Conservation (phyloP, 1,140 invertebrate species). For the Drosophila prosaltans region DNA sequence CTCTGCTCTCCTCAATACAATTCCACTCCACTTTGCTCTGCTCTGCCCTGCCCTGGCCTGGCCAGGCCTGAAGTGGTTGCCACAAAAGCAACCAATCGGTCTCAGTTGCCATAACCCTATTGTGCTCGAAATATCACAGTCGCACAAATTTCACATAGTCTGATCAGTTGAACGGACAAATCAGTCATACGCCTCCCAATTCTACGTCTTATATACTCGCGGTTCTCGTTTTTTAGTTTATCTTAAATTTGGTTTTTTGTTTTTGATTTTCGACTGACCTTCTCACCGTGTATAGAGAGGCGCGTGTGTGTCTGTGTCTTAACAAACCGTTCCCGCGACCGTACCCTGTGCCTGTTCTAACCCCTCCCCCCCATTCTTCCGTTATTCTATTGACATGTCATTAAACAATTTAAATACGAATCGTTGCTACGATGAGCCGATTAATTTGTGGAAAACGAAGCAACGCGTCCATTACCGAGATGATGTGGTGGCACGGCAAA, state of each 20-base stretch:
- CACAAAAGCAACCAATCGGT: background rate
- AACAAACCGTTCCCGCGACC: background rate
- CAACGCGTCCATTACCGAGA: constrained; percentile 75
- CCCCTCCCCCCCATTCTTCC: too few species aligned
- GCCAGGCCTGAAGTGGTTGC: background rate
- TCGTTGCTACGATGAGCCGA: constrained; percentile 57
- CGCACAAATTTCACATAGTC: constrained; percentile 13
- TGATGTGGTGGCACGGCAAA: constrained; percentile 54
- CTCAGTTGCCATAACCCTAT: background rate
- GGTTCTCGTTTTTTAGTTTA: background rate
- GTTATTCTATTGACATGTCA: constrained; percentile 51
- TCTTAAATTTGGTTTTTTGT: background rate
- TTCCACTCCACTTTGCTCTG: background rate
- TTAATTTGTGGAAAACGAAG: constrained; percentile 71
- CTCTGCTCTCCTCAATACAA: constrained; percentile 25
- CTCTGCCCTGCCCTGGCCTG: background rate
- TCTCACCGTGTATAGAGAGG: background rate
- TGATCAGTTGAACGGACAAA: background rate
- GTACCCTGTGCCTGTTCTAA: background rate
- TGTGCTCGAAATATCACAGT: constrained; percentile 12
- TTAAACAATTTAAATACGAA: constrained; percentile 63
- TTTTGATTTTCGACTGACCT: constrained; percentile 11
- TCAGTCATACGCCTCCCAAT: too few species aligned
- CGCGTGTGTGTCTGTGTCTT: background rate
- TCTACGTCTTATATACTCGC: background rate